Percentiles rank a stretch among this genome's conserved stretches.
Evolutionary conservation across 2,888 invertebrate genomes (phyloP).

Genomic region (Agrotis puta): DNA sequence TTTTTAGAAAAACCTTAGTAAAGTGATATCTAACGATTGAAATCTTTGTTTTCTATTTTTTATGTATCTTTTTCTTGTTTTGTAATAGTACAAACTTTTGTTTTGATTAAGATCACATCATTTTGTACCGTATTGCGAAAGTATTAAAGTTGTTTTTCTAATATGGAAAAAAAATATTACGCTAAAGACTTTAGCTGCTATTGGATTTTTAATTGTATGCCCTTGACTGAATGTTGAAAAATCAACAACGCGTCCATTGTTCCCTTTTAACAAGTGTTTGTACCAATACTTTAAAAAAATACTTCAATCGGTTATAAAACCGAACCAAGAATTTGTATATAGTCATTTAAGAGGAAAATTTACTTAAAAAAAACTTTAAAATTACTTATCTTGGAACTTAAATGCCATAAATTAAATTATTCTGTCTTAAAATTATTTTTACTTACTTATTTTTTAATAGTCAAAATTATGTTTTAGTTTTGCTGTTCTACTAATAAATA

Average conservation of each 20-base stretch:
- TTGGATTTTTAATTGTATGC: too few relatives aligned
- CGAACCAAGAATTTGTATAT: constrained; percentile 61
- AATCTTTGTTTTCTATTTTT: too few relatives aligned
- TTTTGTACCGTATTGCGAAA: too few relatives aligned
- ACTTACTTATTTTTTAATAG: constrained; percentile 17
- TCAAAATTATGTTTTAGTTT: constrained; percentile 8
- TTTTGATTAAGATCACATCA: neutral
- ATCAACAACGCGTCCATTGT: too few relatives aligned
- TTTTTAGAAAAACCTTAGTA: too few relatives aligned
- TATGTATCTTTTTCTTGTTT: neutral
- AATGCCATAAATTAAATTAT: constrained; percentile 68
- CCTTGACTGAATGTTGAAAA: too few relatives aligned
- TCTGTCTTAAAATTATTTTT: constrained; percentile 36
- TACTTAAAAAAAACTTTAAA: constrained; percentile 23
- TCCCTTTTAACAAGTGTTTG: neutral
- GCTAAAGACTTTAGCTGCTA: too few relatives aligned
- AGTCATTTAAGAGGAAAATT: constrained; percentile 41
- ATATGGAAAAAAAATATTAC: too few relatives aligned
- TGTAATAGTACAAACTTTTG: neutral
- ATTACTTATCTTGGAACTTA: constrained; percentile 43
- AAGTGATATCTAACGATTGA: too few relatives aligned
- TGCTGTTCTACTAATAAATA: constrained; percentile 13
- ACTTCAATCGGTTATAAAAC: constrained; percentile 6
- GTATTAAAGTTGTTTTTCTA: too few relatives aligned
- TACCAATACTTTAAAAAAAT: constrained; percentile 13